Base-by-base conservation (phyloP, 2,888 invertebrate species). In the Drepanosiphum platanoidis region DNA sequence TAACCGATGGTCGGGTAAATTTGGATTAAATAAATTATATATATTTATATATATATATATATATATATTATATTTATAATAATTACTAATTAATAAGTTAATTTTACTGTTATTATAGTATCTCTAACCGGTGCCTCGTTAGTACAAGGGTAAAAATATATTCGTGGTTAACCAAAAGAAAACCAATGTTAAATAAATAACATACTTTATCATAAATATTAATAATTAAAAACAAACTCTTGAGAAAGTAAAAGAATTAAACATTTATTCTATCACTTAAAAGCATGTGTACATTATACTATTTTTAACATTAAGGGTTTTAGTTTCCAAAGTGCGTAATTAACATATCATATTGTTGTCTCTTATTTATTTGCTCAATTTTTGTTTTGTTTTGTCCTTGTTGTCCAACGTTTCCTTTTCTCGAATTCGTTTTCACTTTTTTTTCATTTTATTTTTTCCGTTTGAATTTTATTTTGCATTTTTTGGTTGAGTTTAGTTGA, bases 401-500 rank as follows among this genome's bases (percentile, higher is more conserved):
- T 77, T 86, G 79, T 86, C 61, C 86, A 64, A 18, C 58, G 30
- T 64, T 80, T 83, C 64, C 46, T 42, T 8, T 11, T 71, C 27
- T 72, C 30, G 15, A 74, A 61, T 86, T 75, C 39, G 13, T 79
- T 80, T 58, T 32, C 64, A 30, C 80, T 27, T 86, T 46, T 39
- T n/a, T 80, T 70, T 58, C 42, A 75, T 70, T 86, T 75, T 64
- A 27, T 36, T 86, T 70, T 84, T 64, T 74, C 52, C 61, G 46
- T 87, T 75, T 70, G 30, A 13, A 27, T 86, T 74, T 78, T 79
- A 68, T 86, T 70, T 66, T 72, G 61, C 77, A 13, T 81, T 80
- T 81, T 84, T 75, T 86, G 46, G 46, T 80, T 68, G 72, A 72
- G 52, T 86, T 64, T 72, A 89, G 88, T 88, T 80, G 88, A 88